A percentile compares a stretch with the other conserved stretches of the same genome.
These are phyloP conservation scores for Excalfactoria chinensis DNA, from an alignment of 2,113 vertebrate genomes.

Conservation along the genomic window DNA sequence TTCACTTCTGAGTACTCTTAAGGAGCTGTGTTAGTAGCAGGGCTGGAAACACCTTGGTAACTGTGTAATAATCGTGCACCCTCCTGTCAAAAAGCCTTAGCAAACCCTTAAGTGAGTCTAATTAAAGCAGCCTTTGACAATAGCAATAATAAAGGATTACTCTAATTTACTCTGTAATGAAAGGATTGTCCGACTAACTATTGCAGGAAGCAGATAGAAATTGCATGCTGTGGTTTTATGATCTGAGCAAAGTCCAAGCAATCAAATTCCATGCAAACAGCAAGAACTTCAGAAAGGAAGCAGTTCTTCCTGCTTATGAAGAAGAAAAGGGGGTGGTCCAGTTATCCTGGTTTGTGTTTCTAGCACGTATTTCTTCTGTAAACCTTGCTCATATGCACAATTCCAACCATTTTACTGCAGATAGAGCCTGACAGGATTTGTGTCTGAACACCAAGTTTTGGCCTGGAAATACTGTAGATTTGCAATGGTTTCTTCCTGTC, in stretches of 20 bases:
- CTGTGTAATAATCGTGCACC: neutral
- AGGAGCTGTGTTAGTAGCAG: neutral
- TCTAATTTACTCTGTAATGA: conserved; percentile 61
- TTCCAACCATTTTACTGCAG: neutral
- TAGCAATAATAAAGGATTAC: conserved; percentile 53
- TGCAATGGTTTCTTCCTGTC: conserved; percentile 2
- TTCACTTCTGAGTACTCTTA: neutral
- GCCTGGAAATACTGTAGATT: conserved; percentile 25
- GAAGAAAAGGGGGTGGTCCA: neutral
- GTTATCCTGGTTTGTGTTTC: neutral
- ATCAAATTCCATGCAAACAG: neutral
- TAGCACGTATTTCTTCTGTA: neutral
- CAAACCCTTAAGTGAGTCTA: conserved; percentile 35
- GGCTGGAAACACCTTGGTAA: neutral
- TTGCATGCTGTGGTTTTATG: neutral
- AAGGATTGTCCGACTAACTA: conserved; percentile 5
- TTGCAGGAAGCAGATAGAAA: conserved; percentile 41
- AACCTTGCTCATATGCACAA: neutral
- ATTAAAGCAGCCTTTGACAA: conserved; percentile 61
- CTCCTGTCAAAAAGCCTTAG: conserved; percentile 42
- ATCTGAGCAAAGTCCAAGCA: neutral
- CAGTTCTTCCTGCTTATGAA: neutral
- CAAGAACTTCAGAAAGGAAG: conserved; percentile 25
- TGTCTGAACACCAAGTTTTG: conserved; percentile 32
- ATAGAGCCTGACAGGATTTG: conserved; percentile 37